Evolutionary conservation across 2,797 vertebrate genomes (phyloP).

Genomic region (Diplodus sargus): DNA sequence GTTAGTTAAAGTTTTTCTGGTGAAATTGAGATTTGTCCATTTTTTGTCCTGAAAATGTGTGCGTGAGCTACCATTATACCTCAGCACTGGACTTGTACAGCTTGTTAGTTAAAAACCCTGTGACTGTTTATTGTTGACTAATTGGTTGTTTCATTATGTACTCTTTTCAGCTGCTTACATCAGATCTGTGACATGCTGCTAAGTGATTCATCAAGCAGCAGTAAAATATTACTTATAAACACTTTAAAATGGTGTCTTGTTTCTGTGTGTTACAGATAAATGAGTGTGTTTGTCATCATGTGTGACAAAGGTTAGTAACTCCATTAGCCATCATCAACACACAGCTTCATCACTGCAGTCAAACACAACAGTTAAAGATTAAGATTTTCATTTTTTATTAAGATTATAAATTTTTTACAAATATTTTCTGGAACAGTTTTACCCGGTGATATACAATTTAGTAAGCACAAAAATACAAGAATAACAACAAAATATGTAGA

Average conservation of each 20-base stretch:
- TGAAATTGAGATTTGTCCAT: too few species aligned
- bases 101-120: neutral
- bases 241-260: neutral
- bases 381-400: slow-evolving; percentile 88
- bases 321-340: neutral
- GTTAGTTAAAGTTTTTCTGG: too few species aligned
- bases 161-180: neutral
- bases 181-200: neutral
- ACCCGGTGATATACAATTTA: slow-evolving; percentile 95
- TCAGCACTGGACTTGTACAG: neutral
- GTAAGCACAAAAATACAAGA: slow-evolving; percentile 93
- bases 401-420: slow-evolving; percentile 96
- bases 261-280: neutral
- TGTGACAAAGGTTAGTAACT: neutral
- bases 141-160: too few species aligned
- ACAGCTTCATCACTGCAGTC: slow-evolving; percentile 13
- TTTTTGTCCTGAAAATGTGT: too few species aligned
- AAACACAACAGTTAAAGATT: slow-evolving; percentile 38
- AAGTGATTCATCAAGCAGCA: neutral
- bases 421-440: slow-evolving; percentile 93
- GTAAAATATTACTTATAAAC: neutral
- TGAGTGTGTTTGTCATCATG: neutral
- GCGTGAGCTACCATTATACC: too few species aligned
- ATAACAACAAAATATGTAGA: slow-evolving; percentile 88
- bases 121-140: neutral